Conservation (phyloP, 2,797 vertebrate genomes). For the Alectoris magna region DNA sequence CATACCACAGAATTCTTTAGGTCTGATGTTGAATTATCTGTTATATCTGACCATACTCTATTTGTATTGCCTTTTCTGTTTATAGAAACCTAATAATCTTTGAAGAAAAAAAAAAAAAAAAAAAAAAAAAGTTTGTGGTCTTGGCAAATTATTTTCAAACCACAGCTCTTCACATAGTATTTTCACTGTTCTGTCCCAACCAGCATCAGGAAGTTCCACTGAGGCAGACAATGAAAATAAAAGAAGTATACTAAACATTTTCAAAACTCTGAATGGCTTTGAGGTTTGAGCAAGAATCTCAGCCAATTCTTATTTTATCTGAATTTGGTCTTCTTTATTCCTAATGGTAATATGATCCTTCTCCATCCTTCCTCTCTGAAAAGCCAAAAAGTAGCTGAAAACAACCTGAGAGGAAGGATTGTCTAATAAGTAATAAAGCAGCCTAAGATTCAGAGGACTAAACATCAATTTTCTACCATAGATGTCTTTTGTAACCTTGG, state of each 20-base stretch:
- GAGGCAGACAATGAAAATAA: background rate
- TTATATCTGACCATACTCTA: background rate
- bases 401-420: background rate
- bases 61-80: conserved; percentile 4
- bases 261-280: conserved; percentile 24
- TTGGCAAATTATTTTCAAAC: conserved; percentile 2
- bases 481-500: background rate
- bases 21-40: background rate
- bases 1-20: background rate
- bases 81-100: conserved; percentile 7
- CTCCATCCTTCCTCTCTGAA: background rate
- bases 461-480: background rate
- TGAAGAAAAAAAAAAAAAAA: background rate
- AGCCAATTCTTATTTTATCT: conserved; percentile 36
- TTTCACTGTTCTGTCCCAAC: background rate
- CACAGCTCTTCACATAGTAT: background rate
- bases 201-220: conserved; percentile 1
- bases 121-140: too few species aligned
- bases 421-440: background rate
- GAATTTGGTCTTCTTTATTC: conserved; percentile 30
- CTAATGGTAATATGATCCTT: background rate
- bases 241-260: conserved; percentile 11
- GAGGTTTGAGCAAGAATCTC: conserved; percentile 7
- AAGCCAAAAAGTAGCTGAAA: background rate
- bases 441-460: background rate